These are phyloP conservation scores for Paralichthys olivaceus DNA, from an alignment of 2,113 vertebrate species.

Conservation along the genomic window DNA sequence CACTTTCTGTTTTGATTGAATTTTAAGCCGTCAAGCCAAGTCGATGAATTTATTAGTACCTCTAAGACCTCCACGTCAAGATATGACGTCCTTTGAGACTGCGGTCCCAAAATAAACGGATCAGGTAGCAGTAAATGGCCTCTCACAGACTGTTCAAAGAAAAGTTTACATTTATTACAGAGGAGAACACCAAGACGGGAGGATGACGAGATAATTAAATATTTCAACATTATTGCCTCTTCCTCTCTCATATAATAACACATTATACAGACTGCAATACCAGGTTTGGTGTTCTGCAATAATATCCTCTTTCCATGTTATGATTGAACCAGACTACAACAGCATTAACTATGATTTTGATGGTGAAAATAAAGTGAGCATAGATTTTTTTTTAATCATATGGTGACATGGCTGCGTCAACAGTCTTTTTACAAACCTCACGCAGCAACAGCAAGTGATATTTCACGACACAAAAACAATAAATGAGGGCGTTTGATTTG, in stretches of 20 bases:
- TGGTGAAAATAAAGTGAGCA: not conserved
- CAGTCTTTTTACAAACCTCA: no score
- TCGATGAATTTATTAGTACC: slow-evolving; percentile 4
- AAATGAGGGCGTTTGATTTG: slow-evolving; percentile 17
- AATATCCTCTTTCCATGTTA: not conserved
- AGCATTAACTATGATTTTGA: not conserved
- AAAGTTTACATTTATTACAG: slow-evolving; percentile 31
- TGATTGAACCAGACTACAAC: not conserved
- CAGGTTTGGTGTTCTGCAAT: not conserved
- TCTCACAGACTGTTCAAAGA: slow-evolving; percentile 7
- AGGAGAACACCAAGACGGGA: not conserved
- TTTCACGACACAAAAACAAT: not conserved
- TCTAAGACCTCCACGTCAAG: not conserved
- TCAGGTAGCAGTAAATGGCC: slow-evolving; percentile 31
- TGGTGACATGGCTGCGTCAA: not conserved
- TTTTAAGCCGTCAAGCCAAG: slow-evolving; percentile 11
- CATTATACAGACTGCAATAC: not conserved
- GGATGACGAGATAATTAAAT: slow-evolving; percentile 9
- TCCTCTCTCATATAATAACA: not conserved
- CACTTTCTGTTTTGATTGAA: not conserved
- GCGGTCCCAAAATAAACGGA: slow-evolving; percentile 18
- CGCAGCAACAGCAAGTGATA: not conserved
- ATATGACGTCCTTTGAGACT: slow-evolving; percentile 1
- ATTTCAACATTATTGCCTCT: slow-evolving; percentile 8
- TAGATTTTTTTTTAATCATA: no score